Percentiles rank a stretch among this genome's conserved stretches.
Conservation (phyloP, 1,140 invertebrate species). For the Pomacea maculata region DNA sequence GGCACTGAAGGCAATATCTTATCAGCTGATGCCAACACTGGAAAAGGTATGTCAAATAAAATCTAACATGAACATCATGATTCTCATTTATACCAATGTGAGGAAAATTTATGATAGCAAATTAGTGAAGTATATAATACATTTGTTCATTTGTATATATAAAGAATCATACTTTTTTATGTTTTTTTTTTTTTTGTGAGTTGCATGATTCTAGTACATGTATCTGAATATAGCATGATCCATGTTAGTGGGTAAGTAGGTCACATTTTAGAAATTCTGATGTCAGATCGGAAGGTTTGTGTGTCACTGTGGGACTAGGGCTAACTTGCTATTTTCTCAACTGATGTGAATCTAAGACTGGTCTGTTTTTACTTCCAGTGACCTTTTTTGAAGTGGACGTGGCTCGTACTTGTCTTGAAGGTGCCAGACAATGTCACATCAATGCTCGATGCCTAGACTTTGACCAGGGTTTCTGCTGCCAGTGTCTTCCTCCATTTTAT, state of each 20-base stretch:
- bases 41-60: conserved; percentile 46
- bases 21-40: conserved; percentile 72
- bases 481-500: conserved; percentile 81
- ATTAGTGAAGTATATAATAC: background rate
- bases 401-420: conserved; percentile 66
- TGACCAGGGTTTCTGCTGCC: conserved; percentile 86
- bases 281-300: no score
- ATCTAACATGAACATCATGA: background rate
- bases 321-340: no score
- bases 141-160: background rate
- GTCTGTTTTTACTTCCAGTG: conserved; percentile 37
- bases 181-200: background rate
- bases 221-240: no score
- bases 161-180: background rate
- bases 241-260: no score
- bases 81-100: no score
- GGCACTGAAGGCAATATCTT: conserved; percentile 71
- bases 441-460: conserved; percentile 86
- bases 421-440: conserved; percentile 78
- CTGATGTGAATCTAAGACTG: no score
- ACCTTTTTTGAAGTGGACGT: conserved; percentile 47
- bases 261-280: no score
- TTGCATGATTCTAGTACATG: background rate
- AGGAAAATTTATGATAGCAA: no score
- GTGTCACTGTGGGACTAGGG: no score